Conservation (phyloP, 2,113 vertebrate species). For the Dascyllus trimaculatus region DNA sequence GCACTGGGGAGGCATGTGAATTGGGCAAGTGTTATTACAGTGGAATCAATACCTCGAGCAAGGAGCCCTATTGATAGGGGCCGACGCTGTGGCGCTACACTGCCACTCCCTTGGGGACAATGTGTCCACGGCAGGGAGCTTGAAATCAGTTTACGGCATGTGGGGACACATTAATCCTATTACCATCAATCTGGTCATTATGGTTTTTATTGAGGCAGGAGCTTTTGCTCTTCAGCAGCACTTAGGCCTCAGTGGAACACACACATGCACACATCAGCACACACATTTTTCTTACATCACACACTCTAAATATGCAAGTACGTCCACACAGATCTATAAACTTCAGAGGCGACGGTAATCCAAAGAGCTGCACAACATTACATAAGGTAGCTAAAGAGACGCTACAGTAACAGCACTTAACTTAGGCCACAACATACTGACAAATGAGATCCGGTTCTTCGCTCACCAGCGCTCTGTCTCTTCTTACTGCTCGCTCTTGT, state of each 20-base stretch:
- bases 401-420: constrained; percentile 23
- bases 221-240: constrained; percentile 63
- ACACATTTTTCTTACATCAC: constrained; percentile 14
- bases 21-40: constrained; percentile 47
- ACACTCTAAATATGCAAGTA: constrained; percentile 1
- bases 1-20: constrained; percentile 13
- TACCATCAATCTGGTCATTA: constrained; percentile 71
- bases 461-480: constrained; percentile 1
- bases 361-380: constrained; percentile 52
- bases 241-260: constrained; percentile 18
- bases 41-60: constrained; percentile 59
- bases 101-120: constrained; percentile 44
- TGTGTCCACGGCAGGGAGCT: constrained; percentile 46
- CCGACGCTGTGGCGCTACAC: constrained; percentile 17
- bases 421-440: constrained; percentile 21
- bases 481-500: constrained; percentile 6
- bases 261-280: constrained; percentile 19
- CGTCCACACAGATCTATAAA: constrained; percentile 32
- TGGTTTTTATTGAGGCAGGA: constrained; percentile 60
- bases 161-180: constrained; percentile 73
- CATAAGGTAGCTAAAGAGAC: constrained; percentile 46
- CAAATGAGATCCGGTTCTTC: constrained; percentile 19
- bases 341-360: constrained; percentile 43
- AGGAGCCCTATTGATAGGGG: constrained; percentile 45
- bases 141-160: constrained; percentile 73